Conservation (phyloP, 2,888 invertebrate genomes). For the Pristionchus arcanus region DNA sequence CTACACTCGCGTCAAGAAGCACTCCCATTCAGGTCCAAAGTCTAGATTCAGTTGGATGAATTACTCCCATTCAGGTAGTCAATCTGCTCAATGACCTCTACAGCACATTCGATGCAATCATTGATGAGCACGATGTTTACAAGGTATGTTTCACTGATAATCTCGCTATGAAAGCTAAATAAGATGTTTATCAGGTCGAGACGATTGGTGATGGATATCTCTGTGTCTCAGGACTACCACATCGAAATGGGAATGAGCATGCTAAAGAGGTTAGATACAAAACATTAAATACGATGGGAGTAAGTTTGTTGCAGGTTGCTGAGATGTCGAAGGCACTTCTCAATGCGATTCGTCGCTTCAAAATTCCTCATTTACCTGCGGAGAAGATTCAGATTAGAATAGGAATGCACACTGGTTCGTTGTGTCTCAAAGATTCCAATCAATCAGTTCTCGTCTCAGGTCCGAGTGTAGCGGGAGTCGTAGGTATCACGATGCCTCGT, state of each 20-base stretch:
- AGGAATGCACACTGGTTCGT: conserved; percentile 58
- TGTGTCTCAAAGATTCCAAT: too few species aligned
- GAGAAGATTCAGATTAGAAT: conserved; percentile 62
- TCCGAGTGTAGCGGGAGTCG: conserved; percentile 69
- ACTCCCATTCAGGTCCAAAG: conserved; percentile 68
- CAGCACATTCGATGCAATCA: conserved; percentile 74
- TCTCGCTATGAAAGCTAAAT: background rate
- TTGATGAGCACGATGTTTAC: conserved; percentile 74
- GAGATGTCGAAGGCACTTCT: conserved; percentile 34
- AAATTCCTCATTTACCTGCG: conserved; percentile 64
- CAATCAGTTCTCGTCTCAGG: conserved; percentile 55
- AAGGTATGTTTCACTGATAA: conserved; percentile 63
- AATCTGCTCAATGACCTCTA: conserved; percentile 77
- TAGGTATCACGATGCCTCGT: conserved; percentile 71
- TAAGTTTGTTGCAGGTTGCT: conserved; percentile 54
- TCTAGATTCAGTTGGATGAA: background rate
- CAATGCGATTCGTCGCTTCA: conserved; percentile 53
- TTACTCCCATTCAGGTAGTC: conserved; percentile 63
- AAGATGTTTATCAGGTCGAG: conserved; percentile 62
- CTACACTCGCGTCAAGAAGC: conserved; percentile 70
- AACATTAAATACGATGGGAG: background rate
- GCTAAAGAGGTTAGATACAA: conserved; percentile 19
- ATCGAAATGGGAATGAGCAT: conserved; percentile 74
- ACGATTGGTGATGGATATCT: conserved; percentile 76
- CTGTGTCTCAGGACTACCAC: conserved; percentile 72